phyloP scores from a whole-genome alignment of 92 coral and sea anemone genomes.

The Palythoa heliodiscus region DNA sequence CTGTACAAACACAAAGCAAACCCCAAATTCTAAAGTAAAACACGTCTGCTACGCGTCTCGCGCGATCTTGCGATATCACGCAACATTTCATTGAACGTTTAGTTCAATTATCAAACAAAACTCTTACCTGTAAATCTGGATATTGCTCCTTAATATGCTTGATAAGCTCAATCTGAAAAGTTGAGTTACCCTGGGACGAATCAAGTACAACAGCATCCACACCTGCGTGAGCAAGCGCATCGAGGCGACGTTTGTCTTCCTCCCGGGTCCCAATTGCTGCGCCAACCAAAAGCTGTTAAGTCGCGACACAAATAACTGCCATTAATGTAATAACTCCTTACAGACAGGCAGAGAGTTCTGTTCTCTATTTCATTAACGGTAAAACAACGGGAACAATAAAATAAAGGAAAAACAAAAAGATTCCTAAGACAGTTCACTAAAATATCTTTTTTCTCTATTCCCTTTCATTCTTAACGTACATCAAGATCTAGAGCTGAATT shows the following conservation, averaged over 20 bases:
- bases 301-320: neutral
- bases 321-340: neutral
- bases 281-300: slow-evolving; percentile 72
- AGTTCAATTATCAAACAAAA: neutral
- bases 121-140: slow-evolving; percentile 76
- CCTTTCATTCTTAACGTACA: too few relatives aligned
- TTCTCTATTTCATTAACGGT: too few relatives aligned
- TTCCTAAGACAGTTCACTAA: too few relatives aligned
- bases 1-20: too few relatives aligned
- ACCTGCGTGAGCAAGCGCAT: slow-evolving; percentile 93
- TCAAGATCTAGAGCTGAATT: neutral
- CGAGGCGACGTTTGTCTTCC: slow-evolving; percentile 79
- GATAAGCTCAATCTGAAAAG: slow-evolving; percentile 75
- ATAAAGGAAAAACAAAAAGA: too few relatives aligned
- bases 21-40: too few relatives aligned
- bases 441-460: too few relatives aligned
- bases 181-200: slow-evolving; percentile 98
- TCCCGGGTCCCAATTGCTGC: slow-evolving; percentile 95
- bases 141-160: slow-evolving; percentile 77
- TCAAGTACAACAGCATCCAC: slow-evolving; percentile 94
- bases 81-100: neutral
- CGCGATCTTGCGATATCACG: too few relatives aligned
- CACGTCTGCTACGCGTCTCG: too few relatives aligned
- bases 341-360: too few relatives aligned
- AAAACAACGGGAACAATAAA: too few relatives aligned